Evolutionary conservation across 2,797 vertebrate genomes (phyloP).

Genomic region (Stomatorhinus walkeri): DNA sequence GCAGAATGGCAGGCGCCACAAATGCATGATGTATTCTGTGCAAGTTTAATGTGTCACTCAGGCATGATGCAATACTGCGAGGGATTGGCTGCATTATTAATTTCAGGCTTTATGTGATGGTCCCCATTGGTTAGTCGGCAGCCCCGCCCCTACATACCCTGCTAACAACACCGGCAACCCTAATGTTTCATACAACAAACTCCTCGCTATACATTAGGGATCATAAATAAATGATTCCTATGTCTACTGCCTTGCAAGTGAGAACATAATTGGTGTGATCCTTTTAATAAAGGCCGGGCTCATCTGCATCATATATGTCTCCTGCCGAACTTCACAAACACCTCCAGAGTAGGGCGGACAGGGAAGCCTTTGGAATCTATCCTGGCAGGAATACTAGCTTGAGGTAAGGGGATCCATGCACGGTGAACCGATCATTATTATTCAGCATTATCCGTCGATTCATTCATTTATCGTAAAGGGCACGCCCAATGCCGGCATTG

Average conservation of each 20-base stretch:
- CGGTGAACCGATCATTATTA: not conserved
- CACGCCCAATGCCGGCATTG: not conserved
- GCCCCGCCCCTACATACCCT: not conserved
- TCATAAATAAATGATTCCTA: conserved; percentile 9
- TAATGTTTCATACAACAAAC: conserved; percentile 8
- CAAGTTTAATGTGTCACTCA: conserved; percentile 30
- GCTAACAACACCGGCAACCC: not conserved
- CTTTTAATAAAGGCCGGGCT: not conserved
- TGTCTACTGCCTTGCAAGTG: not conserved
- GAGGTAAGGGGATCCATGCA: not conserved
- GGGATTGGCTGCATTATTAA: conserved; percentile 38
- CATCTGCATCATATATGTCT: not conserved
- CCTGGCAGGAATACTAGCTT: not conserved
- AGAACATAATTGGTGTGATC: not conserved
- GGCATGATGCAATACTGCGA: conserved; percentile 33
- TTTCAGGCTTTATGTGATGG: conserved; percentile 19
- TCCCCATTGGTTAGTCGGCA: not conserved
- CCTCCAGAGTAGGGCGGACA: not conserved
- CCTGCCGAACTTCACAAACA: not conserved
- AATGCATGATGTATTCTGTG: not conserved
- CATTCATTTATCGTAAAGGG: not conserved
- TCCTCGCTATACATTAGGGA: not conserved
- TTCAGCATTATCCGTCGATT: not conserved
- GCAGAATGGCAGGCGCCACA: not conserved
- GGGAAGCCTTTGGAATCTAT: not conserved